Percentiles rank a stretch among this genome's conserved stretches.
phyloP scores from a whole-genome alignment of 1,140 invertebrate species.

The Lethocerus indicus region DNA sequence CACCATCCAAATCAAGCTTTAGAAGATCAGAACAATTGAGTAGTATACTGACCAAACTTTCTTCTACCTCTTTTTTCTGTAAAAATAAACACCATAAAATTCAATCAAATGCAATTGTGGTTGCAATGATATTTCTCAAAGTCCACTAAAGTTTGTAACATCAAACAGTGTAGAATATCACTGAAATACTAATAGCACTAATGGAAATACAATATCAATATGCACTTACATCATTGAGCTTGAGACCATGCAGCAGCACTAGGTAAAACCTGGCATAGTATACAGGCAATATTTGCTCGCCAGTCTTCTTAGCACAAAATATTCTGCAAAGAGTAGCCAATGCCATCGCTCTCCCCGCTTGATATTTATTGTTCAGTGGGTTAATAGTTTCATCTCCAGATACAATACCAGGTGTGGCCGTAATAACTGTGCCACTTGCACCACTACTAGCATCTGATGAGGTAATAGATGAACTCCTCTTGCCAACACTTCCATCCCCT shows the following conservation, averaged over 20 bases:
- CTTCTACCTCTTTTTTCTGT: conserved; percentile 40
- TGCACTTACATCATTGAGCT: conserved; percentile 33
- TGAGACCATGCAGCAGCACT: conserved; percentile 73
- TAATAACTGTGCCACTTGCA: too few relatives aligned
- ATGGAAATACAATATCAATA: neutral
- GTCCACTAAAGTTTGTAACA: too few relatives aligned
- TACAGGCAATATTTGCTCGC: conserved; percentile 83
- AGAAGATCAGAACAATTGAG: conserved; percentile 66
- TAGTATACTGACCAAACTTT: conserved; percentile 59
- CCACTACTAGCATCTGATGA: too few relatives aligned
- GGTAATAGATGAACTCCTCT: conserved; percentile 3
- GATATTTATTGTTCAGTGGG: conserved; percentile 43
- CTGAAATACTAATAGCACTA: too few relatives aligned
- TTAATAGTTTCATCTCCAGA: too few relatives aligned
- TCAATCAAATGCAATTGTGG: too few relatives aligned
- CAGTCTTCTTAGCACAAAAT: conserved; percentile 90
- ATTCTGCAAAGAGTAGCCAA: conserved; percentile 87
- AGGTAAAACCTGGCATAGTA: conserved; percentile 92
- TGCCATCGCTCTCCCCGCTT: conserved; percentile 83
- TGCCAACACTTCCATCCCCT: conserved; percentile 16
- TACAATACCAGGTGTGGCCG: too few relatives aligned
- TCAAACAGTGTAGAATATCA: too few relatives aligned
- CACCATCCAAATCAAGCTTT: conserved; percentile 82
- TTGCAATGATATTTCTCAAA: too few relatives aligned
- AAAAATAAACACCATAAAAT: conserved; percentile 2